A percentile compares a stretch with the other conserved stretches of the same genome.
These are phyloP conservation scores for Cyprinodon variegatus DNA, from an alignment of 2,113 vertebrate genomes.

Conservation along the genomic window DNA sequence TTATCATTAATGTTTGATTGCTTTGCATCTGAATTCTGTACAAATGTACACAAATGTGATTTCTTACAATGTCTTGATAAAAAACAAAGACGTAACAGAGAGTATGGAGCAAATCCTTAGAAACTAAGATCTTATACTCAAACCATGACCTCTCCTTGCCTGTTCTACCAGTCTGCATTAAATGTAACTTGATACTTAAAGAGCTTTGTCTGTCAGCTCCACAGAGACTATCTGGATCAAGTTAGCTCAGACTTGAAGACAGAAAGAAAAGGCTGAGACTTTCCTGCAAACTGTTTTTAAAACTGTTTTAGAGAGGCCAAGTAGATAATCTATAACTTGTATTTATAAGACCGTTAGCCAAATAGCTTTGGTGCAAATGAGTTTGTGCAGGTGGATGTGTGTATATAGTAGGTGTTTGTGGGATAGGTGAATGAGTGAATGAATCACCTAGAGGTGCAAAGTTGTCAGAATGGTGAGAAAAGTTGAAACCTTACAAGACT, in stretches of 20 bases:
- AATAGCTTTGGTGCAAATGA: background rate
- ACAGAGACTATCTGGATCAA: background rate
- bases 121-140: background rate
- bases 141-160: background rate
- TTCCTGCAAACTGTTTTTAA: background rate
- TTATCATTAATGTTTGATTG: too few species aligned
- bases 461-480: background rate
- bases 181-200: background rate
- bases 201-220: background rate
- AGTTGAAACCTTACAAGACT: background rate
- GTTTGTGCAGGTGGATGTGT: too few species aligned
- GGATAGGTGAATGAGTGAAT: background rate
- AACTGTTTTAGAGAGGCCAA: background rate
- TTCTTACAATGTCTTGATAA: background rate
- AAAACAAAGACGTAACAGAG: background rate
- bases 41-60: background rate
- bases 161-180: background rate
- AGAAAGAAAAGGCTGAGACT: background rate
- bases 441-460: background rate
- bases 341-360: background rate
- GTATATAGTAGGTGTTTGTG: background rate
- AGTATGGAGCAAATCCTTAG: background rate
- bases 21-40: background rate
- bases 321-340: background rate
- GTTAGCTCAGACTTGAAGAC: constrained; percentile 2